phyloP scores from a whole-genome alignment of 2,888 invertebrate species.

The Trissolcus brochymenae region DNA sequence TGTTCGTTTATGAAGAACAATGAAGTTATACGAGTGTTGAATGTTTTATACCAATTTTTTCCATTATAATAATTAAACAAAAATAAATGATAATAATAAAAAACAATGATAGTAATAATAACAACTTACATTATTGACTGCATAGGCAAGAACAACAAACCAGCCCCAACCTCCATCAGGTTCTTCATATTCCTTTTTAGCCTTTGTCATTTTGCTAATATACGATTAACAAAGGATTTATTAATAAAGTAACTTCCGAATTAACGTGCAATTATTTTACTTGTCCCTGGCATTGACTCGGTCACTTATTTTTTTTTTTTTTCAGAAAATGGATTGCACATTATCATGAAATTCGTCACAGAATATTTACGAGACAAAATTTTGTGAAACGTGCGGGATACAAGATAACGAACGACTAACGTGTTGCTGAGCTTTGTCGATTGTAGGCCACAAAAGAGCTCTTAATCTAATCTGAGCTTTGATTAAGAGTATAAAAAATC shows the following conservation, averaged over 20 bases:
- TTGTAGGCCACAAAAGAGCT: constrained; percentile 22
- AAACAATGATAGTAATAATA: too few species aligned
- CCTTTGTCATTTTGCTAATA: too few species aligned
- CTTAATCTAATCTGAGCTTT: constrained; percentile 40
- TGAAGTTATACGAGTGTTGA: too few species aligned
- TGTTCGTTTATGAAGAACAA: too few species aligned
- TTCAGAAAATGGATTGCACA: not conserved
- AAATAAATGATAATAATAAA: too few species aligned
- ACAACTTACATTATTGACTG: constrained; percentile 81
- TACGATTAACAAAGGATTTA: too few species aligned
- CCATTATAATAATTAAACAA: too few species aligned
- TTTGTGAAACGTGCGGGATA: not conserved
- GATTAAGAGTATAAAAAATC: constrained; percentile 25
- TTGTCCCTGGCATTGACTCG: too few species aligned
- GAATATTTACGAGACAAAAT: not conserved
- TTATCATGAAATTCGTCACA: not conserved
- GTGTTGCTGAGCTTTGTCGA: constrained; percentile 4
- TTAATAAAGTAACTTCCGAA: too few species aligned
- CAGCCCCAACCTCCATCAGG: constrained; percentile 89
- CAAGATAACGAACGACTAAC: constrained; percentile 36
- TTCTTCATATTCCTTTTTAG: constrained; percentile 77
- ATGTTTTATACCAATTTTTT: too few species aligned
- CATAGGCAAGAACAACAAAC: constrained; percentile 82
- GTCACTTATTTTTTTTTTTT: too few species aligned
- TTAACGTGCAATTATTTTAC: too few species aligned